A percentile compares a stretch with the other conserved stretches of the same genome.
phyloP scores from a whole-genome alignment of 2,113 vertebrate genomes.

The Atrichornis clamosus region DNA sequence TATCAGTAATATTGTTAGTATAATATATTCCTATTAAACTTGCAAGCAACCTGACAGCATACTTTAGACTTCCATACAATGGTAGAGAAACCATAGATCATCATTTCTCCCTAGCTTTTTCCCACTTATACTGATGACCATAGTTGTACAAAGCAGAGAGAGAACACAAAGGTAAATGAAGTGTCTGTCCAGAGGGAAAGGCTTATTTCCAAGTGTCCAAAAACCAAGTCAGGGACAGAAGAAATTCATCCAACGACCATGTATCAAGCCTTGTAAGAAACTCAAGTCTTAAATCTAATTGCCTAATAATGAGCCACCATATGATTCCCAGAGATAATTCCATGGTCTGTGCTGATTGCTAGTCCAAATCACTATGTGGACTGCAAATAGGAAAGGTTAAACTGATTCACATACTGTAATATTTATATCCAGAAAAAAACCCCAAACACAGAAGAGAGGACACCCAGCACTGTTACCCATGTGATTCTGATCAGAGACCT shows the following conservation, averaged over 20 bases:
- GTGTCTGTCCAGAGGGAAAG: too few species aligned
- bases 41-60: not conserved
- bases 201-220: not conserved
- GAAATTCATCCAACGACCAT: accelerated
- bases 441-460: not conserved
- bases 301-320: not conserved
- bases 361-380: not conserved
- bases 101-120: not conserved
- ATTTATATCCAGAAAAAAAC: not conserved
- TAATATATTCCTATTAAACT: not conserved
- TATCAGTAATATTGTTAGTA: not conserved
- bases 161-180: not conserved
- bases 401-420: not conserved
- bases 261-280: not conserved
- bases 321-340: not conserved
- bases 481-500: not conserved
- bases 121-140: not conserved
- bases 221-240: not conserved
- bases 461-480: not conserved
- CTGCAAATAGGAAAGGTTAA: not conserved
- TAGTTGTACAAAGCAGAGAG: not conserved
- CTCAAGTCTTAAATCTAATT: not conserved
- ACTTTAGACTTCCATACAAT: not conserved
- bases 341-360: not conserved
- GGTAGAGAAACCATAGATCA: not conserved